Evolutionary conservation across 2,113 vertebrate genomes (phyloP).

Genomic region (Glaucidium brasilianum): DNA sequence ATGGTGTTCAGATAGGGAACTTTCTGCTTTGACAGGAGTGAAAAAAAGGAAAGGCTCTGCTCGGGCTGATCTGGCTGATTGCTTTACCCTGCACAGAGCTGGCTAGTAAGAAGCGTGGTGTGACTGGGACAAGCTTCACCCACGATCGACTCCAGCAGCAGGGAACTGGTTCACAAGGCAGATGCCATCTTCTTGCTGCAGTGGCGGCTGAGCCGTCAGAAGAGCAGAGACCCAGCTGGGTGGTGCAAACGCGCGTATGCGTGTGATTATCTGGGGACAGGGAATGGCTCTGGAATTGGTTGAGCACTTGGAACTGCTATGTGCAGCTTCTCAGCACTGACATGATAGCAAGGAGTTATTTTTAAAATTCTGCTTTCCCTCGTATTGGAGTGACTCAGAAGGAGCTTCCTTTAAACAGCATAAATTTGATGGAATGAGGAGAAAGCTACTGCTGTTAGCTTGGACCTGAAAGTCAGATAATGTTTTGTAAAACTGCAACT

Average conservation of each 20-base stretch:
- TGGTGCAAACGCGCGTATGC: fast-evolving
- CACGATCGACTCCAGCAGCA: fast-evolving
- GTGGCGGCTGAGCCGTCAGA: neutral
- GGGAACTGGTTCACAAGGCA: neutral
- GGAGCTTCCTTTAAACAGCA: neutral
- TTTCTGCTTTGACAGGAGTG: neutral
- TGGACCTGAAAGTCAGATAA: neutral
- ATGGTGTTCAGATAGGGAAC: neutral
- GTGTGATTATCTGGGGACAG: neutral
- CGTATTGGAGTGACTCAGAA: neutral
- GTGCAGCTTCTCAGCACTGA: neutral
- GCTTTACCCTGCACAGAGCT: neutral
- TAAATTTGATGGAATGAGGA: neutral
- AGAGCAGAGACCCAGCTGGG: neutral
- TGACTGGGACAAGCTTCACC: neutral
- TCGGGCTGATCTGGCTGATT: neutral
- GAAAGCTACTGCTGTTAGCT: neutral
- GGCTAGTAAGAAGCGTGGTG: fast-evolving
- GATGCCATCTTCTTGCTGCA: neutral
- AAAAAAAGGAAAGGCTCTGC: neutral
- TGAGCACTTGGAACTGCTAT: neutral
- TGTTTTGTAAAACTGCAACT: neutral
- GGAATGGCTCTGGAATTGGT: fast-evolving
- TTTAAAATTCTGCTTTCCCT: neutral
- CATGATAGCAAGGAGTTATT: neutral